phyloP scores from a whole-genome alignment of 2,888 invertebrate genomes.

The Euzetes globulus region DNA sequence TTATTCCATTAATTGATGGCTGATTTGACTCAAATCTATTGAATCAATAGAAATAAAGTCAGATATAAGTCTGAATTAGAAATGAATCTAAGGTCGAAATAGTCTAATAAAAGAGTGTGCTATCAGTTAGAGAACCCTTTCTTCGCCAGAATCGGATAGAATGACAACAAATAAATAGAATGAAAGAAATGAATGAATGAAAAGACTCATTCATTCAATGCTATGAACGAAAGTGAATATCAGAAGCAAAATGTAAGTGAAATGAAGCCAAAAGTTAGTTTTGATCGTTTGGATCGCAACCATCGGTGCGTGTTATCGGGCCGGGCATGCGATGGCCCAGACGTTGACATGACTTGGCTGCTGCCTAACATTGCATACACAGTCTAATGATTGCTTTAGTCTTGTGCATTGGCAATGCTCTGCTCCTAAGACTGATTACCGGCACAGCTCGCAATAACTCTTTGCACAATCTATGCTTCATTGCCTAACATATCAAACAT shows the following conservation, averaged over 20 bases:
- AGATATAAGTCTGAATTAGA: too few relatives aligned
- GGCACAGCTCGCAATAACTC: background rate
- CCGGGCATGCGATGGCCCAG: background rate
- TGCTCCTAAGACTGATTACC: background rate
- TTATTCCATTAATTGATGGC: too few relatives aligned
- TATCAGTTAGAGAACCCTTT: background rate
- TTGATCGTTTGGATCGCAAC: background rate
- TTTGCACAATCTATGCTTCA: background rate
- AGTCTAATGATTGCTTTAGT: background rate
- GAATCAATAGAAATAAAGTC: too few relatives aligned
- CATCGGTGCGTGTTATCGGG: constrained; percentile 10
- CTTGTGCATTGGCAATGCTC: background rate
- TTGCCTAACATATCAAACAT: constrained; percentile 8
- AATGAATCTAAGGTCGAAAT: background rate
- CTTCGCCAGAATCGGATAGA: background rate
- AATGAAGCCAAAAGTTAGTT: background rate
- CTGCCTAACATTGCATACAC: background rate
- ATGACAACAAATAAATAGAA: background rate
- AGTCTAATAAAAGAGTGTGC: background rate
- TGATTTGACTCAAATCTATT: too few relatives aligned
- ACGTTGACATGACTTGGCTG: background rate
- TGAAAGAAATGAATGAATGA: background rate
- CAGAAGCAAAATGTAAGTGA: background rate
- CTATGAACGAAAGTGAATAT: background rate
- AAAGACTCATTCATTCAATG: background rate